A percentile compares a stretch with the other conserved stretches of the same genome.
These are phyloP conservation scores for Seladonia tumulorum DNA, from an alignment of 2,888 invertebrate genomes.

Conservation along the genomic window DNA sequence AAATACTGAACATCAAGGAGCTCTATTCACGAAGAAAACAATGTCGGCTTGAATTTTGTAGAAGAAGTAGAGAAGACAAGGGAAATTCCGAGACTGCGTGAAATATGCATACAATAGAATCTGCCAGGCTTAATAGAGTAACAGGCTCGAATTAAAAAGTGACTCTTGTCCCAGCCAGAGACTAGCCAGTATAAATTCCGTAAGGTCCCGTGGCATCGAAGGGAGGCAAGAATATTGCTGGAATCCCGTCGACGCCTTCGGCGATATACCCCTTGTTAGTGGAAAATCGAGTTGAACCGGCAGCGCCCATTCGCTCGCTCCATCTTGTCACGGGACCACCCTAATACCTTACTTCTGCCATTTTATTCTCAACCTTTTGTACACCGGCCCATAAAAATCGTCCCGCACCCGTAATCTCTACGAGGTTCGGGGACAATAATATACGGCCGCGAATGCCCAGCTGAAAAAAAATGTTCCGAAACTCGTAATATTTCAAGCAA, in stretches of 20 bases:
- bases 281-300: constrained; percentile 61
- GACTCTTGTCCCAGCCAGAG: neutral
- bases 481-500: neutral
- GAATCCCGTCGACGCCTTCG: constrained; percentile 60
- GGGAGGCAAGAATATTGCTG: constrained; percentile 56
- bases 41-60: neutral
- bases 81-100: neutral
- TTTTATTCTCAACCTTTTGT: constrained; percentile 1
- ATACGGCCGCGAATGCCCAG: neutral
- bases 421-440: constrained; percentile 4
- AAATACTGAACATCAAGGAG: neutral
- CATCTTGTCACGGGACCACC: constrained; percentile 3
- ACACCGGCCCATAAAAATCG: constrained; percentile 9
- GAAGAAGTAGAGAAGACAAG: neutral
- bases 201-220: neutral
- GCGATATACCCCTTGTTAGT: constrained; percentile 64
- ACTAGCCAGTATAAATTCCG: constrained; percentile 40
- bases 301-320: constrained; percentile 11
- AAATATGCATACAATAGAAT: constrained; percentile 11
- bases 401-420: neutral
- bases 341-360: neutral
- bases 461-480: neutral
- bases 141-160: constrained; percentile 37
- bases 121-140: neutral
- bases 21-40: neutral